A percentile compares a stretch with the other conserved stretches of the same genome.
Evolutionary conservation across 1,140 invertebrate species (phyloP).

Genomic region (Zophobas morio): DNA sequence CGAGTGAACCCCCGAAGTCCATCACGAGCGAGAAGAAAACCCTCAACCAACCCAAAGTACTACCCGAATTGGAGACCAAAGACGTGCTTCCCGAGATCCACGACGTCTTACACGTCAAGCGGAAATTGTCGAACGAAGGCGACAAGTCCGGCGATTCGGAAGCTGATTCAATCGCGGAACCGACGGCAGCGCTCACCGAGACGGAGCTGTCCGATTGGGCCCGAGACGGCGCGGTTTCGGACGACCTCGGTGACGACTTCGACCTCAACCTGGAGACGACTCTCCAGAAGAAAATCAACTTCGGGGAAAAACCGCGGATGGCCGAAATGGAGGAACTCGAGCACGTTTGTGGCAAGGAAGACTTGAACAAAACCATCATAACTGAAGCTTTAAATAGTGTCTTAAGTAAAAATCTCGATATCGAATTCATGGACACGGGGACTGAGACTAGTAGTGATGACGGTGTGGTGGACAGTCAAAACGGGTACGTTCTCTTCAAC

Average conservation of each 20-base stretch:
- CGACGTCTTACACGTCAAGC: slow-evolving; percentile 57
- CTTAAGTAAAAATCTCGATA: slow-evolving; percentile 68
- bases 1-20: slow-evolving; percentile 57
- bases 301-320: slow-evolving; percentile 57
- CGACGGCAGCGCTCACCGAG: slow-evolving; percentile 82
- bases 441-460: slow-evolving; percentile 76
- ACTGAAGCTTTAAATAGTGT: slow-evolving; percentile 65
- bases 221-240: slow-evolving; percentile 81
- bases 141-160: slow-evolving; percentile 67
- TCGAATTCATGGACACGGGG: slow-evolving; percentile 85
- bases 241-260: slow-evolving; percentile 79
- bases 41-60: slow-evolving; percentile 65
- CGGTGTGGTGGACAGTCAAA: slow-evolving; percentile 72
- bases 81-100: slow-evolving; percentile 59
- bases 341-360: slow-evolving; percentile 67
- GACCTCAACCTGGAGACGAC: slow-evolving; percentile 72
- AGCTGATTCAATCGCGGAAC: slow-evolving; percentile 74
- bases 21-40: slow-evolving; percentile 63
- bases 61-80: slow-evolving; percentile 62
- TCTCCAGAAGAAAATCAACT: slow-evolving; percentile 66
- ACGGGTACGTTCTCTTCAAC: slow-evolving; percentile 80
- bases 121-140: slow-evolving; percentile 48
- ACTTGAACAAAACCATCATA: slow-evolving; percentile 53
- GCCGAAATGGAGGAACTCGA: slow-evolving; percentile 58
- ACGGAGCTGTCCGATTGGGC: slow-evolving; percentile 91